phyloP scores from a whole-genome alignment of 2,113 vertebrate species.

The Hyperopisus bebe region DNA sequence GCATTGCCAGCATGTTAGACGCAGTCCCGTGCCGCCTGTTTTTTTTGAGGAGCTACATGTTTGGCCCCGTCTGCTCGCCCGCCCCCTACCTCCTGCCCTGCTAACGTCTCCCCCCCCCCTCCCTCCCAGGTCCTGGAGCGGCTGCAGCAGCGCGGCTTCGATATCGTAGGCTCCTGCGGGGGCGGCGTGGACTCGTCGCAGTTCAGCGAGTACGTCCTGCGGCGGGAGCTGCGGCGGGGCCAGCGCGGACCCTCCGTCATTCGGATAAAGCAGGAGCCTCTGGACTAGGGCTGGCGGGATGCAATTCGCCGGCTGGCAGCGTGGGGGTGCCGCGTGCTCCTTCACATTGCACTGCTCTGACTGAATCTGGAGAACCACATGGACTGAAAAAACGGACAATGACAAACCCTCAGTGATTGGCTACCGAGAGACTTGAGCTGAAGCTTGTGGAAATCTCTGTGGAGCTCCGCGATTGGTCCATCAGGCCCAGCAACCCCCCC shows the following conservation, averaged over 20 bases:
- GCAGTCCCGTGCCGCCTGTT: neutral
- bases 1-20: neutral
- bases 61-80: neutral
- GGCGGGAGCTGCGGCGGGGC: constrained; percentile 71
- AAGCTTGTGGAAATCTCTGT: neutral
- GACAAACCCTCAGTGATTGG: constrained; percentile 1
- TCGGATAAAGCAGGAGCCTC: constrained; percentile 83
- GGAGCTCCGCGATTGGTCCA: neutral
- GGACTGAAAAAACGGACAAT: neutral
- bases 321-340: neutral
- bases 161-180: constrained; percentile 84
- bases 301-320: neutral
- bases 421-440: neutral
- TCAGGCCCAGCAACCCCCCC: neutral
- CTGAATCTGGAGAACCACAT: constrained; percentile 17
- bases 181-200: constrained; percentile 92
- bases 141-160: constrained; percentile 84
- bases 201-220: constrained; percentile 89
- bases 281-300: constrained; percentile 63
- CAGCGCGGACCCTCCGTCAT: constrained; percentile 68
- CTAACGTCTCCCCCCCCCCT: neutral
- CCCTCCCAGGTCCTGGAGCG: constrained; percentile 79
- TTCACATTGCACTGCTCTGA: constrained; percentile 9
- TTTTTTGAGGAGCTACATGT: neutral
- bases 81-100: too few relatives aligned